Evolutionary conservation across 2,888 invertebrate species (phyloP), one percentile per base, ranked within the genome.

Genomic region (Apamea epomidion): DNA sequence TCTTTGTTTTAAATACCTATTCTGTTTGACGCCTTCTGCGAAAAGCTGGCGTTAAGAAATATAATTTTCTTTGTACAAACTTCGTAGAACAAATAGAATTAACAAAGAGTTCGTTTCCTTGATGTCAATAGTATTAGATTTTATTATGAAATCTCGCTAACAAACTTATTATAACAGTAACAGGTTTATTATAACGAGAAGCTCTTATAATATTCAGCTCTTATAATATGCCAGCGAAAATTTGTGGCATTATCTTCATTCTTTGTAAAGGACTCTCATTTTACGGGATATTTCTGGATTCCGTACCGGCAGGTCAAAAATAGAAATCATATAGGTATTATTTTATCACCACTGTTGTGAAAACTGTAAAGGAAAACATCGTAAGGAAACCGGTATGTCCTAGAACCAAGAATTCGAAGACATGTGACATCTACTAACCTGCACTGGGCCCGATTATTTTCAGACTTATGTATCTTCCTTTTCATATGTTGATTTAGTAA

Each of bases 1-100:
- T 81, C 77, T 74, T 67, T 60, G 73, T 84, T 76, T 54, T 69
- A 81, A 76, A 75, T 25, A 74, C n/a, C 71, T 71, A 79, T 79
- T 74, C 37, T 68, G 51, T 70, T 81, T 70, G 65, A 84, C 70
- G 77, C 65, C 62, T 80, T 84, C 81, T 77, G 51, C 42, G 32
- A 85, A 85, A 29, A 58, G 48, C 73, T 85, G 65, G 67, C 72
- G 65, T 78, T 74, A 60, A 54, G 51, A 60, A 78, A 60, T 68
- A 75, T 76, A 76, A 85, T 78, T 78, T 84, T 65, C 74, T 64
- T 64, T 51, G 51, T 42, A 16, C 71, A 54, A 82, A 78, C 68
- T 82, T 82, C 72, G 29, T 18, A 42, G 48, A 72, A 81, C 67
- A 81, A 74, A 67, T 70, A 82, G 1, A 64, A 76, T 76, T 76